Base-by-base conservation (phyloP, 2,888 invertebrate species). In the Coronaproctus castanopsis region DNA sequence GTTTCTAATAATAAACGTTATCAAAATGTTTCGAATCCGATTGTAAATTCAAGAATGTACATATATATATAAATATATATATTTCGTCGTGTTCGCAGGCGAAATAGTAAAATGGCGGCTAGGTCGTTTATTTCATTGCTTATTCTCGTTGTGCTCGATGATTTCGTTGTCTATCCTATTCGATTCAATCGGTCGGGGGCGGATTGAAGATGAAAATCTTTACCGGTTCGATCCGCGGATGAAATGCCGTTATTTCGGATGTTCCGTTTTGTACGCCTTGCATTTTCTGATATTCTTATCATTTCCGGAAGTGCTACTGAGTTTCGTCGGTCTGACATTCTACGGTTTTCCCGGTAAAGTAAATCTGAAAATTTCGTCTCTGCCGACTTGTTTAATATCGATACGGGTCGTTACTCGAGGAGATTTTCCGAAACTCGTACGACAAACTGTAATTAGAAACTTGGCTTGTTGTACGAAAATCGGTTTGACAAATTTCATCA, bases 311-410 rank as follows among this genome's bases (percentile, higher is more conserved):
- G 87, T 87, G 64, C 68, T 92, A 57, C 89, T 89, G 71, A 88
- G 88, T 71, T 88, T 90, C 72, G 77, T 84, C 65, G 92, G 93
- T 52, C 74, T 95, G 63, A 80, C 85, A 61, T 77, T 89, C 65
- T 95, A 90, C 76, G 88, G 91, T 64, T 96, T 96, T 72, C 90
- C 92, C 56, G 91, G 91, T 66, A 89, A 88, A 74, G 87, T 91
- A 2, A 77, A 81, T 64, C 74, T 89, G 49, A 90, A 90, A 73
- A 89, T 90, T 19, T 90, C 91, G 3, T 93, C 93, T 2, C 74
- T 93, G 50, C 72, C 93, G 64, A 91, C 92, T 55, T 95, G 95
- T 2, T 93, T 93, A 71, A 85, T 96, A 61, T 95, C 92, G 71
- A 86, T 96, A 66, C 80, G 95, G 65, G 83, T 93, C 23, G 95